Conservation (phyloP, 2,888 invertebrate species). For the Masnerella sp. region DNA sequence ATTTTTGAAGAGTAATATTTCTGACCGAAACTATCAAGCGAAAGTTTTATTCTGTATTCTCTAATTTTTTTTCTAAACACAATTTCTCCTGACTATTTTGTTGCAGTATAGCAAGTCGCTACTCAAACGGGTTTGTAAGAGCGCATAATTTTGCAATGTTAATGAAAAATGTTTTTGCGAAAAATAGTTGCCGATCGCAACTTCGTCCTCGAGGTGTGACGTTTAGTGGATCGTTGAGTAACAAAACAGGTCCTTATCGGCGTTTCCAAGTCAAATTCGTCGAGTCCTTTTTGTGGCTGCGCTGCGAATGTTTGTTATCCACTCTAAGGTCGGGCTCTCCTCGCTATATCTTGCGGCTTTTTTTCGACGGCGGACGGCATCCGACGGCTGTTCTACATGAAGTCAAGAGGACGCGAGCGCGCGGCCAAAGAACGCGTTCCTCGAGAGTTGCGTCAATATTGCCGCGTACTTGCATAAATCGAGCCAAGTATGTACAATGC, state of each 20-base stretch:
- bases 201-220: conserved; percentile 5
- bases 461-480: conserved; percentile 65
- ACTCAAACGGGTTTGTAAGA: not conserved
- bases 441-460: conserved; percentile 68
- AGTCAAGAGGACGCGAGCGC: conserved; percentile 62
- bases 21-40: too few species aligned
- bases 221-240: conserved; percentile 33
- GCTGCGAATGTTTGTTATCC: conserved; percentile 64
- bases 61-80: too few species aligned
- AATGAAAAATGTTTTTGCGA: not conserved
- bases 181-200: conserved; percentile 2
- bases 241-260: conserved; percentile 39
- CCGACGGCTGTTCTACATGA: conserved; percentile 58
- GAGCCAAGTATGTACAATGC: conserved; percentile 56
- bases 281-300: conserved; percentile 37
- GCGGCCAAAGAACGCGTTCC: conserved; percentile 61
- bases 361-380: conserved; percentile 35
- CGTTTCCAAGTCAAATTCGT: conserved; percentile 35
- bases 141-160: not conserved
- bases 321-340: conserved; percentile 63
- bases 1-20: too few species aligned
- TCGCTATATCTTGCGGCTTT: conserved; percentile 40
- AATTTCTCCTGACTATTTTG: too few species aligned
- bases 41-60: too few species aligned
- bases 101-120: too few species aligned